Base-by-base conservation (phyloP, 2,888 invertebrate genomes). In the Lasioglossum leucozonium region DNA sequence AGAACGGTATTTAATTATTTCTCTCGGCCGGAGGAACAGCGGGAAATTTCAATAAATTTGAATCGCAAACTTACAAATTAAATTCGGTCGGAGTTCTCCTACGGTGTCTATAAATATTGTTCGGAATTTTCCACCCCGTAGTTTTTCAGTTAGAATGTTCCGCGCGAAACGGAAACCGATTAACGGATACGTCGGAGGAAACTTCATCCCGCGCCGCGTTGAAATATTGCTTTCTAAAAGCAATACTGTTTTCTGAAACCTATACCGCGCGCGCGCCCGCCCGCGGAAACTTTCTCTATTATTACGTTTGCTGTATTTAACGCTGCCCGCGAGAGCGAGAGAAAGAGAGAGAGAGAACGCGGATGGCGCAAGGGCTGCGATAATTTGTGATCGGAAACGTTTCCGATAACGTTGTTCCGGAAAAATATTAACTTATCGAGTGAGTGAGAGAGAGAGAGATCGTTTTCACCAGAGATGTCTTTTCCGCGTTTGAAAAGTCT, bases 141-240 rank as follows among this genome's bases (percentile, higher is more conserved):
- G 77, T 71, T 71, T 82, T 82, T 74, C 67, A 67, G 67, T 67
- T 82, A 77, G 72, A 84, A 76, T 40, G 47, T 30, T 26, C 34
- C 62, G 72, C 76, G 67, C 82, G 82, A 81, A 77, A 82, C 83
- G 44, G 69, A 82, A 84, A 84, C 77, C 84, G 84, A 84, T 84
- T 84, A 82, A 84, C 84, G 77, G 58, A 42, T 82, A 84, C 82
- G 83, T 71, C 73, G 40, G 44, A 11, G 62, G 47, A n/a, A 82
- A 84, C 62, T 82, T 84, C 77, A 76, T 83, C 71, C 74, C n/a
- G n/a, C n/a, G 58, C 83, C 22, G 83, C 34, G 84, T 82, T 83
- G 83, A 84, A 84, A 84, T 84, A 75, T 72, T 75, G 84, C 78
- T 74, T 84, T 83, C 84, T 78, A 72, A 83, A 84, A 83, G 84